Percentiles rank a stretch among this genome's conserved stretches.
Evolutionary conservation across 1,140 invertebrate genomes (phyloP).

Genomic region (Schlechtendalia chinensis): DNA sequence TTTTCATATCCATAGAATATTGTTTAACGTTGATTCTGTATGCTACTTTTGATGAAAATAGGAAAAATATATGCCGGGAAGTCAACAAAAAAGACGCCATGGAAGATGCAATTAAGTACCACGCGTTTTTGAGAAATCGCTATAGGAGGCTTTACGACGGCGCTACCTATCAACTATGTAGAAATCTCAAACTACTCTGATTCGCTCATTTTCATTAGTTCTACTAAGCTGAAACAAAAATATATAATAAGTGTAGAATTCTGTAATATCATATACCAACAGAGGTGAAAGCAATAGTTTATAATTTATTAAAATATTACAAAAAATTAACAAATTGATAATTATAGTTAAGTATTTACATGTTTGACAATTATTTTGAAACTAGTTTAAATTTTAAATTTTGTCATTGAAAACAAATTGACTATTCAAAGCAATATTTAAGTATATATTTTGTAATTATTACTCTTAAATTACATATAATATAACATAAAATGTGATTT

Average conservation of each 20-base stretch:
- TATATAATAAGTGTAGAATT: background rate
- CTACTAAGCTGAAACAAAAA: background rate
- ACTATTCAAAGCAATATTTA: too few relatives aligned
- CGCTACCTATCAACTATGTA: slow-evolving; percentile 7
- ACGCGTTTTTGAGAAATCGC: background rate
- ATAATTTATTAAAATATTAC: too few relatives aligned
- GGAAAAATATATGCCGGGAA: slow-evolving; percentile 28
- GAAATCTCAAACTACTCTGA: slow-evolving; percentile 27
- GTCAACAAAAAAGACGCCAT: background rate
- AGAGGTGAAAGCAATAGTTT: background rate
- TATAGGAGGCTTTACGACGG: slow-evolving; percentile 20
- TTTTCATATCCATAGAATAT: background rate
- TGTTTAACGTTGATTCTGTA: background rate
- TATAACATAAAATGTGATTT: too few relatives aligned
- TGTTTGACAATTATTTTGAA: too few relatives aligned
- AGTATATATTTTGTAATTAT: too few relatives aligned
- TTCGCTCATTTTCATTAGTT: too few relatives aligned
- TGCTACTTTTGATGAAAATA: background rate
- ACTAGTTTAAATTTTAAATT: too few relatives aligned
- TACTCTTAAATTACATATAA: too few relatives aligned
- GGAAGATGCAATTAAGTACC: slow-evolving; percentile 2
- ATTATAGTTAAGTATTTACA: too few relatives aligned
- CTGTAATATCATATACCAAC: background rate
- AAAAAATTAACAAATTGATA: too few relatives aligned
- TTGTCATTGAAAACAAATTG: too few relatives aligned